Conservation (phyloP, 2,888 invertebrate species). For the Troglohyphantes excavatus region DNA sequence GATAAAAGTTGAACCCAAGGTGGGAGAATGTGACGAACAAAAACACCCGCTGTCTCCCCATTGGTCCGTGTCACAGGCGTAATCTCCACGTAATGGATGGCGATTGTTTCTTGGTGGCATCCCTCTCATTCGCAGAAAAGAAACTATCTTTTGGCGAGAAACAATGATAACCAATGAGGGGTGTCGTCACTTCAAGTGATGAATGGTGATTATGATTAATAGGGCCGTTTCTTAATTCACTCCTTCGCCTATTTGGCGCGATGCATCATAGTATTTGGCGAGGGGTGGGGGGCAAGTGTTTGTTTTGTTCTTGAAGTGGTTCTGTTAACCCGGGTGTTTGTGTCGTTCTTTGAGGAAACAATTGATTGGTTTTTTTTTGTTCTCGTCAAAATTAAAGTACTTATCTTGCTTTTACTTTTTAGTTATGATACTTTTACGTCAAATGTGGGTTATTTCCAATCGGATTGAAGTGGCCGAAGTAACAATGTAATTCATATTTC, state of each 20-base stretch:
- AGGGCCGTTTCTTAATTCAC: constrained; percentile 31
- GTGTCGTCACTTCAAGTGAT: constrained; percentile 39
- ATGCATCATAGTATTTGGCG: neutral
- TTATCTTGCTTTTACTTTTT: too few species aligned
- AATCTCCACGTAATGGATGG: constrained; percentile 60
- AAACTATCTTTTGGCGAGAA: constrained; percentile 37
- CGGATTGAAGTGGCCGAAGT: too few species aligned
- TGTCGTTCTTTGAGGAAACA: too few species aligned
- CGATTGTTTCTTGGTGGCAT: constrained; percentile 32
- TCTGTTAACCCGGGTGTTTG: too few species aligned
- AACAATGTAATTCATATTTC: too few species aligned
- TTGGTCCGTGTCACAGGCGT: constrained; percentile 18
- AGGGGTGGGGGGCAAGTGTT: too few species aligned
- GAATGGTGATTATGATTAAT: constrained; percentile 65
- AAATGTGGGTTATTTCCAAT: too few species aligned
- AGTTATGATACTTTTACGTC: too few species aligned
- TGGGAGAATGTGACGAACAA: constrained; percentile 12
- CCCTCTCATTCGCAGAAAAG: constrained; percentile 59
- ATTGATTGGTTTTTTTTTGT: too few species aligned
- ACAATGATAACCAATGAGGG: constrained; percentile 66
- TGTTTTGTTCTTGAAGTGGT: too few species aligned
- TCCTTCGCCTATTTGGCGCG: constrained; percentile 1
- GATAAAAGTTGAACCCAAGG: neutral
- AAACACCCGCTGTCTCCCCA: neutral
- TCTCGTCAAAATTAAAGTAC: too few species aligned